Evolutionary conservation across 2,888 invertebrate genomes (phyloP).

Genomic region (Teinopalpus imperialis): DNA sequence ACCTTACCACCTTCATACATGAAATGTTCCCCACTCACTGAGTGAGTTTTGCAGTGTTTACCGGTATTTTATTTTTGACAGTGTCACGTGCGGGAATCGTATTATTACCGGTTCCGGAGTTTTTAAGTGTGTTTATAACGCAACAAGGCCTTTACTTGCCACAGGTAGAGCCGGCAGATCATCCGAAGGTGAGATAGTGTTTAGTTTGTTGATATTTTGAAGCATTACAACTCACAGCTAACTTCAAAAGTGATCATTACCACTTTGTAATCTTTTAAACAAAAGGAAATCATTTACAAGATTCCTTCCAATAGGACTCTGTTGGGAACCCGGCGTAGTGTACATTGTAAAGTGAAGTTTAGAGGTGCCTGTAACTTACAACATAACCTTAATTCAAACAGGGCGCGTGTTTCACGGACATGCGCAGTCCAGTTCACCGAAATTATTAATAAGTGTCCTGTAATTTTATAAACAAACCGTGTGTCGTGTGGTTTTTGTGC

Average conservation of each 20-base stretch:
- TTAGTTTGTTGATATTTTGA: slow-evolving; percentile 44
- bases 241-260: slow-evolving; percentile 48
- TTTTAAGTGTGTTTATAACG: slow-evolving; percentile 74
- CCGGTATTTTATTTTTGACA: slow-evolving; percentile 69
- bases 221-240: slow-evolving; percentile 38
- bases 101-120: slow-evolving; percentile 78
- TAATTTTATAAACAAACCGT: slow-evolving; percentile 77
- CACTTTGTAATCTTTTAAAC: slow-evolving; percentile 34
- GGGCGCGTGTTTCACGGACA: slow-evolving; percentile 73
- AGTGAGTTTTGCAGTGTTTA: slow-evolving; percentile 57
- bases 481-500: slow-evolving; percentile 53
- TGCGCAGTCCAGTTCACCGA: slow-evolving; percentile 68
- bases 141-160: slow-evolving; percentile 68
- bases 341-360: slow-evolving; percentile 54
- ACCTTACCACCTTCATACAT: slow-evolving; percentile 54
- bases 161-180: slow-evolving; percentile 71
- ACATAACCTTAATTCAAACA: slow-evolving; percentile 74
- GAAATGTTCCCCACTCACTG: slow-evolving; percentile 55
- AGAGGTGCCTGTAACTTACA: slow-evolving; percentile 64
- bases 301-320: slow-evolving; percentile 61
- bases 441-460: slow-evolving; percentile 71
- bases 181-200: slow-evolving; percentile 60
- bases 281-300: slow-evolving; percentile 48
- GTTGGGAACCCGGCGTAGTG: slow-evolving; percentile 56
- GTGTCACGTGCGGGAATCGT: slow-evolving; percentile 72